Percentiles rank a stretch among this genome's conserved stretches.
Conservation (phyloP, 2,113 vertebrate species). For the Narcine bancroftii region DNA sequence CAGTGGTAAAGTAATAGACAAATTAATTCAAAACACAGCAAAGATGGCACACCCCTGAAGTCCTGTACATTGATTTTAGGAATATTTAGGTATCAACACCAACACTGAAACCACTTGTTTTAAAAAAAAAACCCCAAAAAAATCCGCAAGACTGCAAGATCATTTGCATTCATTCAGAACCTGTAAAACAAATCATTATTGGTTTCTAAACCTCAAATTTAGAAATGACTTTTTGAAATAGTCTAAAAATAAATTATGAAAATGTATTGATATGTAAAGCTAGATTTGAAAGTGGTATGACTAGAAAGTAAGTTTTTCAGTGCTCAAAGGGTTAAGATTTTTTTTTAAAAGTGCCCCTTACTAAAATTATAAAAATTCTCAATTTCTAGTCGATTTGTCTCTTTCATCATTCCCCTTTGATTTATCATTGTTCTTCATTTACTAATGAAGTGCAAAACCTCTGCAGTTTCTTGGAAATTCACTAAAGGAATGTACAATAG, state of each 20-base stretch:
- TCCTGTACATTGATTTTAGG: background rate
- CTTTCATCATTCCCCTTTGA: background rate
- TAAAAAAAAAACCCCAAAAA: too few species aligned
- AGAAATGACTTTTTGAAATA: background rate
- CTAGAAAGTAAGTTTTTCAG: background rate
- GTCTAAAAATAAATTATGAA: background rate
- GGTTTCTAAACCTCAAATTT: background rate
- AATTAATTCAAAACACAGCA: background rate
- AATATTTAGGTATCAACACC: background rate
- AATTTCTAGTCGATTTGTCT: background rate
- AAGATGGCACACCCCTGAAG: background rate
- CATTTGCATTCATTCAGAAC: background rate
- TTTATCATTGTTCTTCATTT: background rate
- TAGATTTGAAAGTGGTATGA: background rate
- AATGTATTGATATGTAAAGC: background rate
- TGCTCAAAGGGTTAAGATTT: constrained; percentile 10
- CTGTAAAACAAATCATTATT: background rate
- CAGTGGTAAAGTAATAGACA: background rate
- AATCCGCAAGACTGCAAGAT: background rate
- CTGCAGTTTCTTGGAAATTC: background rate
- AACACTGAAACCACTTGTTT: background rate
- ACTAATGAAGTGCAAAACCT: background rate
- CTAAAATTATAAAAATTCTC: background rate
- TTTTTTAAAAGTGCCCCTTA: background rate
- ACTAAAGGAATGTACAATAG: background rate